Evolutionary conservation across 2,888 invertebrate species (phyloP), one percentile per base, ranked within the genome.

Genomic region (Nomada goodeniana): DNA sequence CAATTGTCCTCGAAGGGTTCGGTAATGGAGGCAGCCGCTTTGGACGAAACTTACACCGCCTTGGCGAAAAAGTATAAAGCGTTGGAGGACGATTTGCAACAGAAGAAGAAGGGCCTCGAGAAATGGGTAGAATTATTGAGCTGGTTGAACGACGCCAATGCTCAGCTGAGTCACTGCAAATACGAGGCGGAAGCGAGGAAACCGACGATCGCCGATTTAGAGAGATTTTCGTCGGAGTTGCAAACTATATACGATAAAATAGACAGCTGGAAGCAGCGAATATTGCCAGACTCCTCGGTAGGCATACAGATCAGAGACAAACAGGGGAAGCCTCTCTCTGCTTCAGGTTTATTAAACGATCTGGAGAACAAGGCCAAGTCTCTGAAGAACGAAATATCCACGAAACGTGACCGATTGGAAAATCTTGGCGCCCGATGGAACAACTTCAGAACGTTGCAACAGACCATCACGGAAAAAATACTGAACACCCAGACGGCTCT

Each of bases 121-220:
- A 97, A 97, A 90, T 98, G 98, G 98, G 96, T 96, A 0, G 97
- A 98, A 89, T 95, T 98, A 42, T 93, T 97, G 11, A 96, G 96
- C 88, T 98, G 97, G 97, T 96, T 97, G 87, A 96, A 96, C 71
- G 97, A 98, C 85, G 96, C 96, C 0, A 96, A 96, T 84, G 97
- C 97, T 87, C 97, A 97, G 91, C 93, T 98, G 61, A 96, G 96
- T 68, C 97, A 98, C 88, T 95, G 97, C 80, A 97, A 97, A 90
- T 97, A 97, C 90, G 97, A 97, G 92, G 94, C 97, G 9, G 97
- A 97, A 78, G 96, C 96, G 42, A 96, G 96, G 13, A 97, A 97
- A 92, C 95, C 96, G 0, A 95, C 95, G 1, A 95, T 96, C 0
- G 96, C 96, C 70, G 97, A 97, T 86, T 95, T 98, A 47, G 96